These are phyloP conservation scores for Bedellia somnulentella DNA, from an alignment of 2,888 invertebrate genomes.

Conservation along the genomic window DNA sequence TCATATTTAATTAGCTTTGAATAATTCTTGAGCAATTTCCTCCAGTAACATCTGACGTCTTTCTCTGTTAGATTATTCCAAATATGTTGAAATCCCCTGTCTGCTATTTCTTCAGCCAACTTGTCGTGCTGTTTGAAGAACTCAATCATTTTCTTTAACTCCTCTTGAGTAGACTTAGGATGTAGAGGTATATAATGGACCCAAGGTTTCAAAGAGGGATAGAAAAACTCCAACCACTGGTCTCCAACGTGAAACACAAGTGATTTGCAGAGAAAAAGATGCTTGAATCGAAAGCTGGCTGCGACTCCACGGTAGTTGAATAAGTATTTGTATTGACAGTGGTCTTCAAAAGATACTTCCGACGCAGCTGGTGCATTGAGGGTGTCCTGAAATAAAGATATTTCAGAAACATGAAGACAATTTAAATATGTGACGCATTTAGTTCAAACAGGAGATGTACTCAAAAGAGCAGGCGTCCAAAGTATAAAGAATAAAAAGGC, in stretches of 20 bases:
- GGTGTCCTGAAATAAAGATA: constrained; percentile 74
- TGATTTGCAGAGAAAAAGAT: constrained; percentile 90
- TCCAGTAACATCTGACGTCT: constrained; percentile 89
- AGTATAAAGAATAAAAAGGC: too few relatives aligned
- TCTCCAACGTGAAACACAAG: constrained; percentile 92
- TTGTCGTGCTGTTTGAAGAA: constrained; percentile 4
- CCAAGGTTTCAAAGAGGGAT: constrained; percentile 89
- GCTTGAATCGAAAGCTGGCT: constrained; percentile 95
- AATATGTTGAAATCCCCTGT: constrained; percentile 80
- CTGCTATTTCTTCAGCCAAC: constrained; percentile 77
- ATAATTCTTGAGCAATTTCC: constrained; percentile 72
- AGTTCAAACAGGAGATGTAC: too few relatives aligned
- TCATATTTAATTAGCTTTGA: constrained; percentile 71
- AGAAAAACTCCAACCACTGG: constrained; percentile 96
- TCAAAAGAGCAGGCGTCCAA: too few relatives aligned
- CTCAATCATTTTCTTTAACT: constrained; percentile 73
- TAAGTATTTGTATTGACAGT: constrained; percentile 90
- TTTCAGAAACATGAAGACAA: too few relatives aligned
- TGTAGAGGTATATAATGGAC: constrained; percentile 89
- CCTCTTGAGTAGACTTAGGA: constrained; percentile 63
- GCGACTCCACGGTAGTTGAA: constrained; percentile 97
- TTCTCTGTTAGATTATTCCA: constrained; percentile 80
- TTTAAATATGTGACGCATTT: too few relatives aligned
- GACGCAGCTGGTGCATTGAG: constrained; percentile 78
- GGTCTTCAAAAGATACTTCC: constrained; percentile 87